A percentile compares a stretch with the other conserved stretches of the same genome.
phyloP scores from a whole-genome alignment of 2,113 vertebrate genomes.

The Regulus satrapa region DNA sequence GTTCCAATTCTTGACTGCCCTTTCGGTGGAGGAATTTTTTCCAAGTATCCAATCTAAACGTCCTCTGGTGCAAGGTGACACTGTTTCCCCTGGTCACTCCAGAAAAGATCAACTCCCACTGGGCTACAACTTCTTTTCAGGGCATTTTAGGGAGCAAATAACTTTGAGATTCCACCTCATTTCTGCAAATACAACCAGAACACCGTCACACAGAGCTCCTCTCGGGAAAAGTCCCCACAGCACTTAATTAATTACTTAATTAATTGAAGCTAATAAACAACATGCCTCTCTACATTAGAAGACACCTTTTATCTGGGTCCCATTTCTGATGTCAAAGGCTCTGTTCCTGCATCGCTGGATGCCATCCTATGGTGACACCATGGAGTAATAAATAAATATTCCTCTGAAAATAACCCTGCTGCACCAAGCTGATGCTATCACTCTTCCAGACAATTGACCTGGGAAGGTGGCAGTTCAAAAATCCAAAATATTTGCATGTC shows the following conservation, averaged over 20 bases:
- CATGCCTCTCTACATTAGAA: too few relatives aligned
- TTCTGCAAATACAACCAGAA: neutral
- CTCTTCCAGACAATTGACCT: neutral
- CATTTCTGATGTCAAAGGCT: neutral
- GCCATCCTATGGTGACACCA: fast-evolving
- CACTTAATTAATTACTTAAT: neutral
- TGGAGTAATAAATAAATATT: neutral
- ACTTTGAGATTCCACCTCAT: neutral
- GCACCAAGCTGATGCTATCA: neutral
- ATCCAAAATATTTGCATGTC: neutral
- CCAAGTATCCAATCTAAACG: neutral
- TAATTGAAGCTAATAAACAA: neutral
- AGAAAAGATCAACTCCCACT: fast-evolving
- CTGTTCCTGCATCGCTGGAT: neutral
- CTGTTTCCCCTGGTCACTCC: neutral
- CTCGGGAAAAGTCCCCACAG: neutral
- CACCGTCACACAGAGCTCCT: neutral
- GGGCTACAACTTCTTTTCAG: fast-evolving
- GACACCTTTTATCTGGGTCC: neutral
- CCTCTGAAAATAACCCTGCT: neutral
- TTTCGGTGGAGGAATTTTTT: neutral
- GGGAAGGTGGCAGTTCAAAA: neutral
- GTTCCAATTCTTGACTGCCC: neutral
- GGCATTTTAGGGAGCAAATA: neutral
- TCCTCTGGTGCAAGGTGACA: neutral